These are phyloP conservation scores for Drosophila nigricruria DNA, from an alignment of 2,888 invertebrate genomes.

Conservation along the genomic window DNA sequence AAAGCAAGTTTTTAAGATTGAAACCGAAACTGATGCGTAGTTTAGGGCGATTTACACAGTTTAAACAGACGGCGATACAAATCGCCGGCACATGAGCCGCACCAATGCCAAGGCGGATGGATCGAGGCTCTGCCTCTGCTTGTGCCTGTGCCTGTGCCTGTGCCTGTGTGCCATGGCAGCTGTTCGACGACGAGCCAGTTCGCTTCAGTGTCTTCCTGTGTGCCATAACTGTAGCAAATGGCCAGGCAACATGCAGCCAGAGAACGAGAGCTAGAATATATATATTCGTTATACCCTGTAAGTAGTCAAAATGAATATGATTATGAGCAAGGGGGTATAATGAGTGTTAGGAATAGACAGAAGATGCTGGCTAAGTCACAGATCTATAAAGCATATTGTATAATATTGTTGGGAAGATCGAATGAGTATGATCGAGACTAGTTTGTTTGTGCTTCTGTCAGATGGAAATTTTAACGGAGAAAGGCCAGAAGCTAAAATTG, in stretches of 20 bases:
- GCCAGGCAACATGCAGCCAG: slow-evolving; percentile 72
- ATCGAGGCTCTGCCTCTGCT: slow-evolving; percentile 15
- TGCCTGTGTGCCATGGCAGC: slow-evolving; percentile 29
- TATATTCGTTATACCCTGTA: slow-evolving; percentile 14
- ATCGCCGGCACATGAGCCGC: slow-evolving; percentile 67
- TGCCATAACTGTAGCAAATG: slow-evolving; percentile 83
- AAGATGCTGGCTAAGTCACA: neutral
- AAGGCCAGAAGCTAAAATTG: no score
- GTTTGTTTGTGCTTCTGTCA: neutral
- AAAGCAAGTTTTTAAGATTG: slow-evolving; percentile 70
- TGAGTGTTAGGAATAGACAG: neutral
- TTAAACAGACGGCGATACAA: slow-evolving; percentile 81
- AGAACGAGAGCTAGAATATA: slow-evolving; percentile 9
- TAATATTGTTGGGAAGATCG: no score
- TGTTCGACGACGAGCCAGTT: slow-evolving; percentile 51
- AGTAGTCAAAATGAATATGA: neutral
- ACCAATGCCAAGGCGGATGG: slow-evolving; percentile 28
- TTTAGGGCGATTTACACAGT: slow-evolving; percentile 83
- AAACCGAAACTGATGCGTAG: slow-evolving; percentile 82
- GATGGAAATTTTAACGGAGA: no score
- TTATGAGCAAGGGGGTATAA: neutral
- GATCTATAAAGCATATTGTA: neutral
- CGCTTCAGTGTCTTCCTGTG: slow-evolving; percentile 67
- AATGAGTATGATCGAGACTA: neutral
- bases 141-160: neutral